A percentile compares a stretch with the other conserved stretches of the same genome.
Evolutionary conservation across 2,888 invertebrate species (phyloP).

Genomic region (Drosophila atripex): DNA sequence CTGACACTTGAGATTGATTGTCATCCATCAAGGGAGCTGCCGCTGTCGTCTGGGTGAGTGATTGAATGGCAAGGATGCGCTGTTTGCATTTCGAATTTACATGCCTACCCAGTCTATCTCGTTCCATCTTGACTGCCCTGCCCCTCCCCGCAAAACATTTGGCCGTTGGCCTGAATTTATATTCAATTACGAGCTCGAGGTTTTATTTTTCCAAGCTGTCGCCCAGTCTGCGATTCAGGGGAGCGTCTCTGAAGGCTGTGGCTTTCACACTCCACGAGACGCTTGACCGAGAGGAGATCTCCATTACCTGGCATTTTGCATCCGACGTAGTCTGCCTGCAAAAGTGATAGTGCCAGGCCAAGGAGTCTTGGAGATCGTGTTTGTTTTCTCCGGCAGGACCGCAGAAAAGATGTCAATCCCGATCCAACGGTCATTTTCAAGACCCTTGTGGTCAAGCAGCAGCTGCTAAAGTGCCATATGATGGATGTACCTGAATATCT

Average conservation of each 20-base stretch:
- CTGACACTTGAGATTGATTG: constrained; percentile 82
- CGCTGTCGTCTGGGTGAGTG: constrained; percentile 51
- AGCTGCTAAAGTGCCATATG: constrained; percentile 29
- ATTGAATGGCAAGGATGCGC: constrained; percentile 66
- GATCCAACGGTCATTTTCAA: constrained; percentile 5
- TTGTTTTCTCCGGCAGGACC: constrained; percentile 45
- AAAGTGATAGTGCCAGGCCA: constrained; percentile 15
- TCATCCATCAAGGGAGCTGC: constrained; percentile 77
- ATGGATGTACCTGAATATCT: constrained; percentile 2
- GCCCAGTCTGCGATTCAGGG: background rate
- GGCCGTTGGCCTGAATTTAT: constrained; percentile 51
- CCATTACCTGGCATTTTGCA: constrained; percentile 43
- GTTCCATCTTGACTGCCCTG: constrained; percentile 3
- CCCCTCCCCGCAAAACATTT: constrained; percentile 24
- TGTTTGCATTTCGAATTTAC: constrained; percentile 72
- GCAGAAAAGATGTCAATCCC: constrained; percentile 26
- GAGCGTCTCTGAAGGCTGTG: constrained; percentile 41
- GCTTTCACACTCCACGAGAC: constrained; percentile 40
- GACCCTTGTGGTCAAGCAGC: constrained; percentile 28
- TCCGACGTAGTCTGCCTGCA: constrained; percentile 28
- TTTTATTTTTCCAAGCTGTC: constrained; percentile 20
- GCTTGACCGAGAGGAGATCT: constrained; percentile 29
- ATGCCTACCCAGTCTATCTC: constrained; percentile 42
- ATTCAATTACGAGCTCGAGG: constrained; percentile 62
- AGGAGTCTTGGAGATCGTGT: constrained; percentile 29